Base-by-base conservation (phyloP, 2,888 invertebrate species). In the Tachina fera region DNA sequence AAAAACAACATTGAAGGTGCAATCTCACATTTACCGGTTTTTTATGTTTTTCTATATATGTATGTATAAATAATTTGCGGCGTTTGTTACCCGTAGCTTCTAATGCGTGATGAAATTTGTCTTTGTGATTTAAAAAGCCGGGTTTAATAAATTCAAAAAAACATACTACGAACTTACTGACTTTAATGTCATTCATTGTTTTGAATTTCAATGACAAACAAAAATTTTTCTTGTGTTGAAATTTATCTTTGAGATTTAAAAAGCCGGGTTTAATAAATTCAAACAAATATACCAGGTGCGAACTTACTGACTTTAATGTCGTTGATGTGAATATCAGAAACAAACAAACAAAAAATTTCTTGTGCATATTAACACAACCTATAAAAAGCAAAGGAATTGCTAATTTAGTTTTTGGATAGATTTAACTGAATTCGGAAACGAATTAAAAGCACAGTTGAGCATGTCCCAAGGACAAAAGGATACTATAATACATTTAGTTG, bases 401-500 rank as follows among this genome's bases (percentile, higher is more conserved):
- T 2, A 39, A 71, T 49, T 75, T 65, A 31, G n/a, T 51, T 65
- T 76, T 68, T 53, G 51, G 19, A 41, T 45, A 41, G 10, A 39
- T 76, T 72, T 72, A 47, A 56, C n/a, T 16, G 13, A 51, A 43
- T 41, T 60, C 22, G 53, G 9, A 60, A 70, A 63, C 71, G 41
- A 72, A 67, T 47, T 51, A 68, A 75, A 47, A 14, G 11, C 51
- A 70, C 47, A 19, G 31, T 76, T 83, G 88, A 91, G 86, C 87
- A 93, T 93, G 93, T 91, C 91, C 90, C 91, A 91, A 89, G 92
- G 91, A 94, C 96, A 96, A 93, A 95, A 95, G 93, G 97, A 98
- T 94, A 97, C 97, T 89, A 95, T 98, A 90, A 97, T 98, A 94
- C 98, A 98, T 94, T 95, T 98, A 91, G 94, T 98, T 90, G 98